Evolutionary conservation across 2,797 vertebrate genomes (phyloP), one percentile per base, ranked within the genome.

Genomic region (Rhabdophis nuchalis): DNA sequence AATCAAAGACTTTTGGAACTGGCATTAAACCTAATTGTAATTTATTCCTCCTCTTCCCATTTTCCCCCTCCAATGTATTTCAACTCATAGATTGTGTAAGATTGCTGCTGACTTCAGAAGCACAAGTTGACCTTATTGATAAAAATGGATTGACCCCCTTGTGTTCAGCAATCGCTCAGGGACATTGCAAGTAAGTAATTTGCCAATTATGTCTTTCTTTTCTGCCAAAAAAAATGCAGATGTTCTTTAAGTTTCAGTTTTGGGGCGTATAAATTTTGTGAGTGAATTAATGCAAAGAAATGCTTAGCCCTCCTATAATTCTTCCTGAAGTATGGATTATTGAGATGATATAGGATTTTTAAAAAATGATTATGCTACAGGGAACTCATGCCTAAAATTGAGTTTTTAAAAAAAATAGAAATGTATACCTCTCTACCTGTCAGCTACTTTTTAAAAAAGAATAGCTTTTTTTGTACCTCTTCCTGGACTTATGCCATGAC

Each of bases 101-200:
- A 97, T 98, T 99, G 98, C 98, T 99, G 98, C 98, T 99, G 97
- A 98, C 97, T 96, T 98, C 98, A 92, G 98, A 98, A 97, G 98
- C 97, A 94, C 98, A 97, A 97, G 98, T 98, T 97, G 97, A 99
- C 92, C 97, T 97, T 97, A 97, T 97, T 93, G 98, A 98, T 96
- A 98, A 98, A 98, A 98, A 98, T 91, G 98, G 98, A 98, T 98
- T 99, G 97, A 98, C 98, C 92, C 98, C 99, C 95, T 98, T 99
- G 97, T 99, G 99, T 97, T 97, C 97, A 91, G 98, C 99, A 95
- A 98, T 98, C 95, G 97, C 98, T 97, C 98, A 98, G 95, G 98
- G 98, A 97, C 98, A 98, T 97, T 97, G 97, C 96, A 97, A 98
- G 99, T 99, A 97, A 97, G 98, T 97, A 92, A 93, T 92, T 50